These are phyloP conservation scores for Zele albiditarsus DNA, from an alignment of 2,888 invertebrate genomes.

Conservation along the genomic window DNA sequence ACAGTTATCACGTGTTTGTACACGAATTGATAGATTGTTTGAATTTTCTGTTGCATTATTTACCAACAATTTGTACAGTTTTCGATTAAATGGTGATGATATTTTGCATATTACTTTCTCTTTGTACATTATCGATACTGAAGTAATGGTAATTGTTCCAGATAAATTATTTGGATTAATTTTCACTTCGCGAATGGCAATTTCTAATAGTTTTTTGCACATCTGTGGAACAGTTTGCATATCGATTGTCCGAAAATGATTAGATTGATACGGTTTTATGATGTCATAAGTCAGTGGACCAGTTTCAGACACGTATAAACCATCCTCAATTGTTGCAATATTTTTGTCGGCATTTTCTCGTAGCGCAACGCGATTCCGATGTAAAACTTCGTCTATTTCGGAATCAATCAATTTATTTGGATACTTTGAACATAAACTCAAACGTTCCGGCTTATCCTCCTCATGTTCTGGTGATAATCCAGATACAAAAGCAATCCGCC, in stretches of 20 bases:
- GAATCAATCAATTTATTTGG: conserved; percentile 47
- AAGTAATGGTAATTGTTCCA: conserved; percentile 54
- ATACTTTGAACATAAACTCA: conserved; percentile 54
- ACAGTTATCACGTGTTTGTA: conserved; percentile 56
- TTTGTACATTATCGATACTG: conserved; percentile 61
- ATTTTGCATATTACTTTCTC: conserved; percentile 63
- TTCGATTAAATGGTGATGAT: conserved; percentile 64
- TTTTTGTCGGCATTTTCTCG: conserved; percentile 35
- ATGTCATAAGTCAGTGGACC: conserved; percentile 60
- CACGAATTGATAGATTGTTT: conserved; percentile 59
- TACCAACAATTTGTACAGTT: conserved; percentile 65
- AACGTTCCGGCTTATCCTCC: conserved; percentile 47
- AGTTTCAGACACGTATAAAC: conserved; percentile 57
- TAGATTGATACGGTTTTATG: conserved; percentile 59
- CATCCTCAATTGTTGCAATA: conserved; percentile 56
- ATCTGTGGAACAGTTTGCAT: conserved; percentile 48
- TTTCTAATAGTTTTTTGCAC: conserved; percentile 63
- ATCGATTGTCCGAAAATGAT: conserved; percentile 50
- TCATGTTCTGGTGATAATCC: conserved; percentile 42
- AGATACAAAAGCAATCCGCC: conserved; percentile 53
- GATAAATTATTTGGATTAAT: conserved; percentile 53
- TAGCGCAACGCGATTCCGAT: conserved; percentile 38
- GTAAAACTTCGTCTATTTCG: conserved; percentile 47
- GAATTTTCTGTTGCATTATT: conserved; percentile 55
- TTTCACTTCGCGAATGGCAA: conserved; percentile 63